A percentile compares a stretch with the other conserved stretches of the same genome.
phyloP scores from a whole-genome alignment of 2,888 invertebrate species.

The Parnassius orleans region DNA sequence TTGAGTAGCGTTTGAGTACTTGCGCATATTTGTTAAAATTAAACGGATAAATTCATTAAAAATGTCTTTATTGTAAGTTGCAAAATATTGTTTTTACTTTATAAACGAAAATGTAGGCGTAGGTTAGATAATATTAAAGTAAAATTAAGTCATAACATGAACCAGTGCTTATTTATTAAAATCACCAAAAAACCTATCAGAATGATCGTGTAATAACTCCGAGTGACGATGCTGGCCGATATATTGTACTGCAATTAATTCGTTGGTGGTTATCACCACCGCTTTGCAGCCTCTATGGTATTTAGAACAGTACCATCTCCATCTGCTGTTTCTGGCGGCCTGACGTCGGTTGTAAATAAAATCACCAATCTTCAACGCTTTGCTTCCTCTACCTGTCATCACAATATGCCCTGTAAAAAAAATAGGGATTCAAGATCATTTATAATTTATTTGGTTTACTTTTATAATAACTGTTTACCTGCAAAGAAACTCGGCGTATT shows the following conservation, averaged over 20 bases:
- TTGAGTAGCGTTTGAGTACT: no score
- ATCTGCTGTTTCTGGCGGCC: slow-evolving; percentile 21
- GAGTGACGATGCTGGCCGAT: slow-evolving; percentile 34
- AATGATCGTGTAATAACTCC: slow-evolving; percentile 6
- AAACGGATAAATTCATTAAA: no score
- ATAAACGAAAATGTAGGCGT: no score
- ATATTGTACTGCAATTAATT: slow-evolving; percentile 23
- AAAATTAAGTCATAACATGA: not conserved
- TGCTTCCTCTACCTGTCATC: slow-evolving; percentile 28
- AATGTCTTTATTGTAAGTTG: no score
- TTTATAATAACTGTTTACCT: no score
- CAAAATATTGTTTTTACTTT: no score
- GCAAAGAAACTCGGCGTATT: no score
- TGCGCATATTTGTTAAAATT: no score
- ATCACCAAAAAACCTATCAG: slow-evolving; percentile 2
- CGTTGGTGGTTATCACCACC: slow-evolving; percentile 32
- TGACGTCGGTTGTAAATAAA: slow-evolving; percentile 32
- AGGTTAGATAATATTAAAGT: no score
- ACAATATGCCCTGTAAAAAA: slow-evolving; percentile 30
- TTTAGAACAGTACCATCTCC: slow-evolving; percentile 41
- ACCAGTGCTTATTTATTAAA: not conserved
- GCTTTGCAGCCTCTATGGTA: slow-evolving; percentile 43
- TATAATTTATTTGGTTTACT: not conserved
- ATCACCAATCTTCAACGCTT: slow-evolving; percentile 21
- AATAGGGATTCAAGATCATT: not conserved